Evolutionary conservation across 2,797 vertebrate species (phyloP).

Genomic region (Xenentodon cancila): DNA sequence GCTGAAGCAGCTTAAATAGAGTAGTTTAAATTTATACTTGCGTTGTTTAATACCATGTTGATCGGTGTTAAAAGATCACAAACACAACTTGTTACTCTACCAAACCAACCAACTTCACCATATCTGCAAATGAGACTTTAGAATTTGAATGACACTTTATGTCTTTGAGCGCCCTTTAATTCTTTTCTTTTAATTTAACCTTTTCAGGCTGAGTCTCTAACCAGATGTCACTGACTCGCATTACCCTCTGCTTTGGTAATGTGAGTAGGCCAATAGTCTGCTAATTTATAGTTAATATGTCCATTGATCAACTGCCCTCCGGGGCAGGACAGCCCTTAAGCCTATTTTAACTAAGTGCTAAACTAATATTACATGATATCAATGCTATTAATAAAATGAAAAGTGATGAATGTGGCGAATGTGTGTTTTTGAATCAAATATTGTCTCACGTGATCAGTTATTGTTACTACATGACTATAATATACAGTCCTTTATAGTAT

Average conservation of each 20-base stretch:
- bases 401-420: conserved; percentile 7
- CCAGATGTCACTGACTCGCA: conserved; percentile 71
- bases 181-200: conserved; percentile 57
- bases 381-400: conserved; percentile 12
- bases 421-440: background rate
- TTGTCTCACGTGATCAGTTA: background rate
- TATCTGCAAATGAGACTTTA: conserved; percentile 13
- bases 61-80: conserved; percentile 10
- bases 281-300: conserved; percentile 83
- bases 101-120: background rate
- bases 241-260: conserved; percentile 75
- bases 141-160: conserved; percentile 25
- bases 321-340: conserved; percentile 46
- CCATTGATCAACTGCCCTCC: conserved; percentile 75
- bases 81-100: background rate
- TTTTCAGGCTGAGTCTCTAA: conserved; percentile 52
- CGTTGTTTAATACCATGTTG: background rate
- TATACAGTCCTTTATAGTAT: background rate
- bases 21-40: background rate
- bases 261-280: conserved; percentile 63
- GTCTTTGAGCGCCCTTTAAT: conserved; percentile 35
- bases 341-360: conserved; percentile 38
- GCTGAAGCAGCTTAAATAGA: no score
- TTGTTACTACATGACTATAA: background rate
- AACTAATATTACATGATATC: conserved; percentile 22